phyloP scores from a whole-genome alignment of 2,888 invertebrate genomes.

The Gortyna flavago region DNA sequence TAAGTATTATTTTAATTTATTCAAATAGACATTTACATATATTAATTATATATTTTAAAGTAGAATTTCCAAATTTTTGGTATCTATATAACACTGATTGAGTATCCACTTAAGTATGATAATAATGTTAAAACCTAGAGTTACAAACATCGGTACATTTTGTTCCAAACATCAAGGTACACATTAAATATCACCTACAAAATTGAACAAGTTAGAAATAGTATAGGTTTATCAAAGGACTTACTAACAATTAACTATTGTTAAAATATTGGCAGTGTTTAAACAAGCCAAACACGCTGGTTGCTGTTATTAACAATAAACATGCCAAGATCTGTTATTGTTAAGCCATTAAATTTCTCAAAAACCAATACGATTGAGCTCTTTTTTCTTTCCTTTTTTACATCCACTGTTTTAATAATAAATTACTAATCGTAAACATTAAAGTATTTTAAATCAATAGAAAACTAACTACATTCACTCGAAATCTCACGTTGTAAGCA shows the following conservation, averaged over 20 bases:
- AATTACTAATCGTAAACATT: conserved; percentile 78
- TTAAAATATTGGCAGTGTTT: conserved; percentile 88
- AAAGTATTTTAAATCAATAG: conserved; percentile 81
- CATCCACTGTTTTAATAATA: conserved; percentile 70
- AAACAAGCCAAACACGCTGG: conserved; percentile 83
- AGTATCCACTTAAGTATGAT: conserved; percentile 83
- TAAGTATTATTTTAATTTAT: conserved; percentile 87
- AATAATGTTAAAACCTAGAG: conserved; percentile 82
- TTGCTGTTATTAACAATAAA: conserved; percentile 70
- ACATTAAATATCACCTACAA: conserved; percentile 89
- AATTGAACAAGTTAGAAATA: conserved; percentile 90
- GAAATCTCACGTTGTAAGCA: conserved; percentile 83
- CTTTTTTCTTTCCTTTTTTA: conserved; percentile 63
- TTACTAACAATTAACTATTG: conserved; percentile 82
- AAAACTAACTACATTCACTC: conserved; percentile 85
- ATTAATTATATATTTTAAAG: conserved; percentile 84
- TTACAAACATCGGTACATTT: conserved; percentile 85
- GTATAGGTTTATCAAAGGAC: conserved; percentile 89
- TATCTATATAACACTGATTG: conserved; percentile 87
- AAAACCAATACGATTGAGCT: conserved; percentile 68
- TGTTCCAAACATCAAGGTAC: conserved; percentile 88
- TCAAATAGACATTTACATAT: conserved; percentile 89
- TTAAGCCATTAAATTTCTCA: conserved; percentile 64
- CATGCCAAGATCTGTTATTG: conserved; percentile 55
- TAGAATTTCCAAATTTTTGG: conserved; percentile 89